Percentiles rank a stretch among this genome's conserved stretches.
Conservation (phyloP, 53 echinoderm and acorn worm species). For the Arbacia lixula region DNA sequence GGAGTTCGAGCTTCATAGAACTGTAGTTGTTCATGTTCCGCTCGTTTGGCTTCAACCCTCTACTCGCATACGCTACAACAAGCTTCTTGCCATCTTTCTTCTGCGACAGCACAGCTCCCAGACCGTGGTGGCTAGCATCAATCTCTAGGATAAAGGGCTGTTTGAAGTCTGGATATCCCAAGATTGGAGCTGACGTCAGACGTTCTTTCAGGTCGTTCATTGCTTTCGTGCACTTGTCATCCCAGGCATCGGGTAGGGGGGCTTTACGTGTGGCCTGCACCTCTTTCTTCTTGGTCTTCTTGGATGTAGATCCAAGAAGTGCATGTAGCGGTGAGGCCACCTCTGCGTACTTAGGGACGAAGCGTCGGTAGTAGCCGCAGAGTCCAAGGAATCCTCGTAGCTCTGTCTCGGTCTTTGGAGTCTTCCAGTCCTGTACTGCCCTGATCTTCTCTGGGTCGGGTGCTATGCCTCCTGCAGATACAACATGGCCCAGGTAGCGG, state of each 20-base stretch:
- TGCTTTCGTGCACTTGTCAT: no score
- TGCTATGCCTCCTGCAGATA: constrained; percentile 37
- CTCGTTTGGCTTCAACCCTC: no score
- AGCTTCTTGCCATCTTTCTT: no score
- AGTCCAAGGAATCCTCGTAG: constrained; percentile 59
- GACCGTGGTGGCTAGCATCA: constrained; percentile 60
- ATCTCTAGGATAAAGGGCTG: no score
- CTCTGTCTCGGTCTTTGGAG: constrained; percentile 42
- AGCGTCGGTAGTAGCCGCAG: constrained; percentile 59
- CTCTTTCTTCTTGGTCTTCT: constrained; percentile 20
- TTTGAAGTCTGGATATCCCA: no score
- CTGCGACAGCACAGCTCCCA: constrained; percentile 66
- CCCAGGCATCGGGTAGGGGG: no score
- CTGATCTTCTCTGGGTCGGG: constrained; percentile 66
- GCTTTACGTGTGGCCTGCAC: no score
- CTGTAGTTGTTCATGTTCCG: no score
- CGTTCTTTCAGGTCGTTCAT: no score
- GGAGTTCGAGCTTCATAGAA: constrained; percentile 60
- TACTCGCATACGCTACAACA: no score
- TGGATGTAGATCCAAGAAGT: constrained; percentile 19
- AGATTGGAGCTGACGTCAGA: no score
- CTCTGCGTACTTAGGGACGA: constrained; percentile 55
- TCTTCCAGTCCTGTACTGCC: constrained; percentile 54
- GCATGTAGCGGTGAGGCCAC: constrained; percentile 67
- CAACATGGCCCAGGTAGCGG: constrained; percentile 63